Evolutionary conservation across 2,113 vertebrate genomes (phyloP), one percentile per base, ranked within the genome.

Genomic region (Cynopterus brachyotis): DNA sequence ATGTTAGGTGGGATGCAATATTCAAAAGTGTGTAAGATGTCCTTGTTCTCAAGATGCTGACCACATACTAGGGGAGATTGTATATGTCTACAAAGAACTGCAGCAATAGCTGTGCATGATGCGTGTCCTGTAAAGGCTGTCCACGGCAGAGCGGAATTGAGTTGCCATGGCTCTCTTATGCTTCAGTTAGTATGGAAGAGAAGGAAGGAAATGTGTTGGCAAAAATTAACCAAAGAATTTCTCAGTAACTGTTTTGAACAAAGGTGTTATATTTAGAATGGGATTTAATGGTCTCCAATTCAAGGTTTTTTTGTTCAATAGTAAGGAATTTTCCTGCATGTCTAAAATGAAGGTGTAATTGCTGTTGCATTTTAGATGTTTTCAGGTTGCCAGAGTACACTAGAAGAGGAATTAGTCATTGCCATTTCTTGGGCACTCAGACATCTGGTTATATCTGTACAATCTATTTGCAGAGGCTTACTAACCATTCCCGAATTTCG

Each of bases 321-420:
- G 12, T 32, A 50, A 50, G 24, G 12, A 2, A 32, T 24, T n/a
- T 55, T 30, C 24, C 42, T 82, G 37, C 35, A 20, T 55, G 17
- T 59, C 59, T 81, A 47, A 87, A 92, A 59, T 35, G 87, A 83
- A 95, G 45, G 53, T 57, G 5, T 35, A 30, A 37, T 26, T 80
- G 42, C 66, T 59, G 9, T 32, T 67, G 10, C 20, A 10, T 66
- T 75, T 60, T 45, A 37, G 40, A 4, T 40, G 28, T 42, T n/a
- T 67, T 37, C 16, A 57, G 80, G 66, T n/a, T 73, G 35, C 57
- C 32, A 7, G 35, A 24, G 13, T 79, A 42, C 72, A 20, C 32
- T 9, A 45, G 60, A 90, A 47, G 73, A 30, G 16, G 20, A 59
- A 0, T 13, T 19, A 3, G 20, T 37, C 35, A 32, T 40, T 24